These are phyloP conservation scores for Dendrolimus houi DNA, from an alignment of 2,888 invertebrate genomes.

Conservation along the genomic window DNA sequence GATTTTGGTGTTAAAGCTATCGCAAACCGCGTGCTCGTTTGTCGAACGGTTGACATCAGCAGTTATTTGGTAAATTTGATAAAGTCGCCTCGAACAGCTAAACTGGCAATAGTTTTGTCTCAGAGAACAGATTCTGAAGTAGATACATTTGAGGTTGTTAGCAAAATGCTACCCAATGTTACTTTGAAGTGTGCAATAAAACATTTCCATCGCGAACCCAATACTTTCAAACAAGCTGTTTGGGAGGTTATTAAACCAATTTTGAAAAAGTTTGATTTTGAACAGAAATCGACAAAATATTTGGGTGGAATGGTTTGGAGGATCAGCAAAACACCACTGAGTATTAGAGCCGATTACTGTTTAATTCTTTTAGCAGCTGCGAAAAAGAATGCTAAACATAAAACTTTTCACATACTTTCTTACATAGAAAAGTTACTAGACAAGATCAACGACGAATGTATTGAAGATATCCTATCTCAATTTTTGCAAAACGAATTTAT, in stretches of 20 bases:
- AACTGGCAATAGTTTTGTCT: slow-evolving; percentile 30
- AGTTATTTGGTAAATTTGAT: slow-evolving; percentile 21
- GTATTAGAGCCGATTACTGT: background rate
- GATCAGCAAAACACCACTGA: background rate
- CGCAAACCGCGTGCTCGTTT: slow-evolving; percentile 29
- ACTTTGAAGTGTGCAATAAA: slow-evolving; percentile 28
- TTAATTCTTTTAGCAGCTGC: background rate
- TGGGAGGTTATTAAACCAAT: background rate
- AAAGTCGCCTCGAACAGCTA: slow-evolving; percentile 26
- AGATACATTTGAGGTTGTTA: slow-evolving; percentile 20
- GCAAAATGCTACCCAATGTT: slow-evolving; percentile 22
- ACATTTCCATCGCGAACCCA: slow-evolving; percentile 1
- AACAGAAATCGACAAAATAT: background rate
- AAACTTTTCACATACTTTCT: background rate
- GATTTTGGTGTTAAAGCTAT: slow-evolving; percentile 36
- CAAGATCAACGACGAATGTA: background rate
- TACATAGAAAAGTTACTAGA: background rate
- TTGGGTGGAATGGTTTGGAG: background rate
- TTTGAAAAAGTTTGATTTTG: background rate
- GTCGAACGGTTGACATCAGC: slow-evolving; percentile 22
- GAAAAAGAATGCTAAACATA: background rate
- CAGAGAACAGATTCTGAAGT: slow-evolving; percentile 18
- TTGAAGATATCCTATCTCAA: background rate
- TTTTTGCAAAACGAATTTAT: background rate
- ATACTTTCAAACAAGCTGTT: background rate